Base-by-base conservation (phyloP, 2,113 vertebrate genomes). In the Zapornia atra region DNA sequence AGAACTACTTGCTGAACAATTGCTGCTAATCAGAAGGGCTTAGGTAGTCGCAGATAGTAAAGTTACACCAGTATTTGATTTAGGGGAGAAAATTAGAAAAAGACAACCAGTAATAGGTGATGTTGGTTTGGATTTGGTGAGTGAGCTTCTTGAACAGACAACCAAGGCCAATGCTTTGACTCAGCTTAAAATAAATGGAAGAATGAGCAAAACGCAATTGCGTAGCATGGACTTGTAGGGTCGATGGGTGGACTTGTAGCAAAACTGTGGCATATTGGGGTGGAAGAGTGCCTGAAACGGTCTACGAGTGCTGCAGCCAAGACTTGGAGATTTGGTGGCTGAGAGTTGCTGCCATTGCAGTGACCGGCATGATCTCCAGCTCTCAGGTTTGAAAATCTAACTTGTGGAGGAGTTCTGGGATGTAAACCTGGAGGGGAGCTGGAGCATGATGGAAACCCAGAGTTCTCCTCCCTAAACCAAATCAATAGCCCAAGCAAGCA, bases 1-100 rank as follows among this genome's bases (percentile, higher is more conserved):
- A 56, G 42, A 60, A 79, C 61, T 54, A 20, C 80, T 78, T 78
- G 76, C 64, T 82, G 80, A 96, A 79, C 56, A 84, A 38, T 79
- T 86, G 69, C 29, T 84, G 53, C 73, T 89, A 42, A 71, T 92
- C 60, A 64, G 42, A 84, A 84, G 56, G 13, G 12, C n/a, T 91
- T 75, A 71, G 60, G 8, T 19, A 38, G 65, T 22, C 26, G 42
- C 14, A 63, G 86, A n/a, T 59, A 16, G 1, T 15, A 70, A 34
- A 86, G 29, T 46, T 86, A 34, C 11, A 4, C 61, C 33, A 12
- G 70, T 53, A 38, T 75, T 83, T 63, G 53, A 36, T 89, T 79
- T 76, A 40, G 48, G 5, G 3, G 46, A 3, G 1, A 26, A 6
- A 33, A 17, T 61, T 46, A 61, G 26, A 66, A n/a, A 20, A 40